Conservation (phyloP, 2,888 invertebrate species). For the Strigamia maritima region DNA sequence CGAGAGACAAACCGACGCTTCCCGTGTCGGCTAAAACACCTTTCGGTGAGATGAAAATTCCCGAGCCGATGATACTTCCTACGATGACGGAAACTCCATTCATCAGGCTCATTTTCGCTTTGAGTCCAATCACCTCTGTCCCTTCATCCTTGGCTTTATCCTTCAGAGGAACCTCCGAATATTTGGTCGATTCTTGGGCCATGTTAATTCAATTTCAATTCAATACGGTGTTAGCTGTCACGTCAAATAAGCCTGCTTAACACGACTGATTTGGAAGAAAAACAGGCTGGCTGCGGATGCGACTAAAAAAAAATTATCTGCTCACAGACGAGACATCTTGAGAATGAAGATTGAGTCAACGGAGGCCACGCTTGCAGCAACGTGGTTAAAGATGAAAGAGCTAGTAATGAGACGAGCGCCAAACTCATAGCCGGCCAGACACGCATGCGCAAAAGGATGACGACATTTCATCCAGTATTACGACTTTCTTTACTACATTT, state of each 20-base stretch:
- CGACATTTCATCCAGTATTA: not conserved
- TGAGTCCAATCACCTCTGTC: slow-evolving; percentile 40
- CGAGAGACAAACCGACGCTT: slow-evolving; percentile 56
- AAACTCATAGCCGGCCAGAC: not conserved
- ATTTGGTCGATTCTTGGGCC: slow-evolving; percentile 33
- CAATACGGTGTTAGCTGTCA: not conserved
- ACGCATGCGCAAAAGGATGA: not conserved
- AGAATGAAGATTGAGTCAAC: not conserved
- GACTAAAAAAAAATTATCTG: not conserved
- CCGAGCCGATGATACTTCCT: slow-evolving; percentile 54
- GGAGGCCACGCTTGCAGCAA: not conserved
- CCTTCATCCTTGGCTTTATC: slow-evolving; percentile 11
- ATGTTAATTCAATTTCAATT: not conserved
- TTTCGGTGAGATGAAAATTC: slow-evolving; percentile 53
- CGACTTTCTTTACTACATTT: not conserved
- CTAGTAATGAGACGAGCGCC: not conserved
- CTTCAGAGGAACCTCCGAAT: slow-evolving; percentile 35
- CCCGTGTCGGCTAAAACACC: slow-evolving; percentile 52
- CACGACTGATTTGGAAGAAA: not conserved
- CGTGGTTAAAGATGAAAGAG: not conserved
- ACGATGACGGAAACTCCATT: slow-evolving; percentile 54
- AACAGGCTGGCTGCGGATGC: not conserved
- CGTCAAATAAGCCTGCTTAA: not conserved
- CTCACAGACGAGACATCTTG: not conserved
- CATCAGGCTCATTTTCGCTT: slow-evolving; percentile 49